These are phyloP conservation scores for Tenthredo scrophulariae DNA, from an alignment of 2,888 invertebrate species.

Conservation along the genomic window DNA sequence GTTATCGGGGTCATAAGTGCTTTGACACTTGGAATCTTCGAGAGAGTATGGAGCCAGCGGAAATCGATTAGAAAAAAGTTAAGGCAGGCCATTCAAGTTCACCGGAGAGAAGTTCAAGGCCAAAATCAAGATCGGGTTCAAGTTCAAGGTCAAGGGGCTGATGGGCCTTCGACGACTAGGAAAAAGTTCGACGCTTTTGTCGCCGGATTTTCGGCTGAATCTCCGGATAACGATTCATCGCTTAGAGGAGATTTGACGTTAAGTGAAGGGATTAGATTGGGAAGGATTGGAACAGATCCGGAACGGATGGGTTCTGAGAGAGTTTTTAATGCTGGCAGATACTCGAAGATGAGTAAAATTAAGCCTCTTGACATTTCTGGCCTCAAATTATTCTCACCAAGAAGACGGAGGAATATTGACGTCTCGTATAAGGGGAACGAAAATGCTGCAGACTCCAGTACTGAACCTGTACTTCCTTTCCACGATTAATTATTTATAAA, in stretches of 20 bases:
- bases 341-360: not conserved
- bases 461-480: not conserved
- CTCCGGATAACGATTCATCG: slow-evolving; percentile 11
- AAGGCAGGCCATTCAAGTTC: slow-evolving; percentile 10
- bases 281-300: not conserved
- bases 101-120: slow-evolving; percentile 18
- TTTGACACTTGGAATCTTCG: slow-evolving; percentile 68
- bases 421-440: not conserved
- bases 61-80: slow-evolving; percentile 61
- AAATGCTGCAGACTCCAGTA: not conserved
- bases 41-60: slow-evolving; percentile 71
- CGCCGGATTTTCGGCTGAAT: not conserved
- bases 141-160: not conserved
- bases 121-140: not conserved
- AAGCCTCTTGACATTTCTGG: not conserved
- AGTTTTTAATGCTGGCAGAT: not conserved
- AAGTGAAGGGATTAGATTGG: not conserved
- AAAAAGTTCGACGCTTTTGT: slow-evolving; percentile 19
- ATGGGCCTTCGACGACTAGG: not conserved
- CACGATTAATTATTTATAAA: not conserved
- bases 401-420: not conserved
- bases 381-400: not conserved
- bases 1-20: slow-evolving; percentile 77
- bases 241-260: not conserved
- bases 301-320: not conserved